Conservation (phyloP, 2,888 invertebrate genomes). For the Barypeithes pellucidus region DNA sequence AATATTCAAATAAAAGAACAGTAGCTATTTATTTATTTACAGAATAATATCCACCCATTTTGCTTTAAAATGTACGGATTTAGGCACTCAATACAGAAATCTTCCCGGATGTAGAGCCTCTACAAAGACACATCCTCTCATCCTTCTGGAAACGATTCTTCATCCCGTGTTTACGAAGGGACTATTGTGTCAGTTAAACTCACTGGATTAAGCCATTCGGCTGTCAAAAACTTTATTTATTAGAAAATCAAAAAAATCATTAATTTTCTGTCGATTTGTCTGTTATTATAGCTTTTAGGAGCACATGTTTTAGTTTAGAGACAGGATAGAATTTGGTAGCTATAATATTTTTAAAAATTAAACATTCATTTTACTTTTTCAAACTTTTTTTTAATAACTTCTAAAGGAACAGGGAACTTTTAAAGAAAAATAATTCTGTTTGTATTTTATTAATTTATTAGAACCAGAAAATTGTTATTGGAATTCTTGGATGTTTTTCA, state of each 20-base stretch:
- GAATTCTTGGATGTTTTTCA: too few species aligned
- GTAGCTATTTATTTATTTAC: too few species aligned
- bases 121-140: conserved; percentile 46
- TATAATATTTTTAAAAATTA: background rate
- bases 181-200: conserved; percentile 50
- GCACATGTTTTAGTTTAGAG: background rate
- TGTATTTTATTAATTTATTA: too few species aligned
- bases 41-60: too few species aligned
- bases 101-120: conserved; percentile 38
- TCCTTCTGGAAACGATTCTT: conserved; percentile 37
- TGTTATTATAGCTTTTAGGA: conserved; percentile 39
- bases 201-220: conserved; percentile 49
- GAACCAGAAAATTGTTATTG: too few species aligned
- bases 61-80: background rate
- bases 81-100: background rate
- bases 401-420: too few species aligned
- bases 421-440: too few species aligned
- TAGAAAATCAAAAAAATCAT: conserved; percentile 51
- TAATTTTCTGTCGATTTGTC: conserved; percentile 49
- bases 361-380: too few species aligned
- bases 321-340: background rate
- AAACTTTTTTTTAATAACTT: too few species aligned
- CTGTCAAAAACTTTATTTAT: conserved; percentile 48
- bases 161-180: conserved; percentile 45
- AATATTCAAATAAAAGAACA: too few species aligned